These are phyloP conservation scores for Cheiracanthium punctorium DNA, from an alignment of 2,888 invertebrate genomes.

Conservation along the genomic window DNA sequence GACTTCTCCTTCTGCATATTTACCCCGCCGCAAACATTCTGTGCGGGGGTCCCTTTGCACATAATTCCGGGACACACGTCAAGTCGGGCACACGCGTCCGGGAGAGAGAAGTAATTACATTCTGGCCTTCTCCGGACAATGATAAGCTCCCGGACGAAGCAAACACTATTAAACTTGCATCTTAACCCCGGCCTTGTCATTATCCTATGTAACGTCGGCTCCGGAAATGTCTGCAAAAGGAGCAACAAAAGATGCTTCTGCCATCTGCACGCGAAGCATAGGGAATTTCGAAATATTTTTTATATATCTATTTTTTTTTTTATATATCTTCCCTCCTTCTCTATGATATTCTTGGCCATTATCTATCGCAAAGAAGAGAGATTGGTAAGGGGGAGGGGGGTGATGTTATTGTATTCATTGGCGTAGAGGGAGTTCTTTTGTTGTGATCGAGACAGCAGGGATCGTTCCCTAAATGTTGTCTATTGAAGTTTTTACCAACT, in stretches of 20 bases:
- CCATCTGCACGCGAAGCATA: conserved; percentile 28
- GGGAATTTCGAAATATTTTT: not conserved
- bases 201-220: conserved; percentile 63
- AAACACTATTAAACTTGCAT: conserved; percentile 65
- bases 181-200: conserved; percentile 66
- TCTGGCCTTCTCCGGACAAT: conserved; percentile 62
- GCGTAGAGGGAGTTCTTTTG: conserved; percentile 45
- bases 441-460: conserved; percentile 39
- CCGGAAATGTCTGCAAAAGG: conserved; percentile 61
- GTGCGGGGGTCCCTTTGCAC: not conserved
- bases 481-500: not conserved
- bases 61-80: conserved; percentile 52
- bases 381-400: no score
- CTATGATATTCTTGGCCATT: conserved; percentile 35
- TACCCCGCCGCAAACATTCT: no score
- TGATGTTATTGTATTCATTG: conserved; percentile 36
- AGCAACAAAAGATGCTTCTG: conserved; percentile 36
- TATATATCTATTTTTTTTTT: no score
- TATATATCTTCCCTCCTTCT: no score
- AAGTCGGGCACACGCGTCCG: conserved; percentile 33
- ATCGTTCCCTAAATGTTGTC: conserved; percentile 14
- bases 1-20: no score
- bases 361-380: conserved; percentile 18
- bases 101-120: conserved; percentile 66
- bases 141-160: conserved; percentile 66